Conservation (phyloP, 2,888 invertebrate genomes). For the Pandemis corylana region DNA sequence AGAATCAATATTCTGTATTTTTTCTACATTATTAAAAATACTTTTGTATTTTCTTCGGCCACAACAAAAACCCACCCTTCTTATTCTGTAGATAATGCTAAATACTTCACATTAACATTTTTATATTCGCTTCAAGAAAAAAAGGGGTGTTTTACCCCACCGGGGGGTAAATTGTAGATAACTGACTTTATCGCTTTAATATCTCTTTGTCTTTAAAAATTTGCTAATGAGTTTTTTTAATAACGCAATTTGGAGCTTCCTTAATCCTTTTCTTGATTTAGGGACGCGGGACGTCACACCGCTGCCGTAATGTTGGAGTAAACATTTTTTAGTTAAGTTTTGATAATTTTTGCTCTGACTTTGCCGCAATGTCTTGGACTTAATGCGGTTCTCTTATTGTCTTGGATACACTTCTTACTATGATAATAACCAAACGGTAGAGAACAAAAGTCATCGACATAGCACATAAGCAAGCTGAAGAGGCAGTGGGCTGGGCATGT, state of each 20-base stretch:
- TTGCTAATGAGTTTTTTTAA: constrained; percentile 85
- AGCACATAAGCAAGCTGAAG: too few species aligned
- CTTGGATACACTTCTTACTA: too few species aligned
- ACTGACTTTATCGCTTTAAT: constrained; percentile 81
- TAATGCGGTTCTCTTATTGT: too few species aligned
- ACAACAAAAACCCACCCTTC: constrained; percentile 16
- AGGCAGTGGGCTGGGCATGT: too few species aligned
- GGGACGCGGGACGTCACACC: constrained; percentile 56
- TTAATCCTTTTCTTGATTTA: constrained; percentile 80
- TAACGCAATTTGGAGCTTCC: constrained; percentile 77
- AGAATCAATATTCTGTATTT: too few species aligned
- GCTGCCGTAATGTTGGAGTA: not conserved
- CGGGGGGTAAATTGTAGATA: constrained; percentile 67
- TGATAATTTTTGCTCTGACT: not conserved
- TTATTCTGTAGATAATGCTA: constrained; percentile 41
- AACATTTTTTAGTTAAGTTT: not conserved
- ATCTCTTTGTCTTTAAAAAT: constrained; percentile 82
- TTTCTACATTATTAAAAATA: too few species aligned
- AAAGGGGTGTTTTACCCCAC: constrained; percentile 68
- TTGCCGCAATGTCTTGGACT: too few species aligned
- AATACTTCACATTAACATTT: constrained; percentile 65
- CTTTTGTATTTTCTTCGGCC: constrained; percentile 1
- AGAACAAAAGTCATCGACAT: too few species aligned
- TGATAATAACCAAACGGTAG: too few species aligned
- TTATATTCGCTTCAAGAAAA: constrained; percentile 65